Conservation (phyloP, 2,113 vertebrate genomes). For the Dicrurus megarhynchus region DNA sequence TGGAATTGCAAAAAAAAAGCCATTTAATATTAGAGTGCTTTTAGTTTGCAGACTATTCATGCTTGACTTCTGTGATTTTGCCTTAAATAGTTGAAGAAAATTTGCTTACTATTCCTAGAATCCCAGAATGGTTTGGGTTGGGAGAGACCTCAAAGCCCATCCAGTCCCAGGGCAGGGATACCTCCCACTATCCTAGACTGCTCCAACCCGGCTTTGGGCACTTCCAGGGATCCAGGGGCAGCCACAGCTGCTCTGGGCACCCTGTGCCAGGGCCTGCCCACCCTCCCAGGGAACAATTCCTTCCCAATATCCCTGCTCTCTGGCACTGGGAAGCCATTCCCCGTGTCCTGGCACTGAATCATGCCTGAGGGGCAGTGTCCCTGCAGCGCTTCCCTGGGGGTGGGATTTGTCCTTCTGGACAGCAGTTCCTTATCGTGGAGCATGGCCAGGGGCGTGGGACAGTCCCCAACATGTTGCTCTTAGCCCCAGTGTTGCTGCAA, state of each 20-base stretch:
- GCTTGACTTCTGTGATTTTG: not conserved
- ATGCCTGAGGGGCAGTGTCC: not conserved
- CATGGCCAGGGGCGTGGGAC: accelerated
- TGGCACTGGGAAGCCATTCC: not conserved
- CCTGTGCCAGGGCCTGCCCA: not conserved
- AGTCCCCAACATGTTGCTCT: accelerated
- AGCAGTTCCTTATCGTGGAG: accelerated
- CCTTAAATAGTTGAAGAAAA: not conserved
- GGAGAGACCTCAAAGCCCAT: not conserved
- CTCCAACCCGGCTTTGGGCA: not conserved
- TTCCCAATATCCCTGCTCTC: not conserved
- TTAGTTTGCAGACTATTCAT: not conserved
- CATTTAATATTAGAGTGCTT: not conserved
- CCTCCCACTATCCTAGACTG: accelerated
- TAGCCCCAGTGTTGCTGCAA: accelerated
- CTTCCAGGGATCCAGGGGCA: not conserved
- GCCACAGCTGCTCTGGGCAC: not conserved
- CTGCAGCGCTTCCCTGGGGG: accelerated
- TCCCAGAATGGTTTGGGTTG: not conserved
- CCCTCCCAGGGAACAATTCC: not conserved
- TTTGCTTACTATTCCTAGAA: not conserved
- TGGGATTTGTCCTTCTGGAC: not conserved
- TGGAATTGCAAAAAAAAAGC: not conserved
- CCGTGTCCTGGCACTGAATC: not conserved
- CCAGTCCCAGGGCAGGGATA: not conserved